Evolutionary conservation across 1,140 invertebrate genomes (phyloP), one percentile per base, ranked within the genome.

Genomic region (Holcopasites calliopsidis): DNA sequence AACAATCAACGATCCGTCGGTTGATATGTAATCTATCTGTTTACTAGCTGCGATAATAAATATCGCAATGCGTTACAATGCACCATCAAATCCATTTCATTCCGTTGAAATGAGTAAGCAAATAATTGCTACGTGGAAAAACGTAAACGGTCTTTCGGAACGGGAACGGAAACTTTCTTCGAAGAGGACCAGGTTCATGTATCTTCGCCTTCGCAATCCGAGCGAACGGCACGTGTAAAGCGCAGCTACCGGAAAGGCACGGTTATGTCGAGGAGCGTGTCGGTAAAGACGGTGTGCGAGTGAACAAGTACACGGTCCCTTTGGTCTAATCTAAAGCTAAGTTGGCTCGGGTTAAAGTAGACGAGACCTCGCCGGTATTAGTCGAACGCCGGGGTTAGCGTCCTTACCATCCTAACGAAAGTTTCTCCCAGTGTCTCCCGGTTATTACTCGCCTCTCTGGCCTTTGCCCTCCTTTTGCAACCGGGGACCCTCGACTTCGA

Each of bases 241-340:
- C 35, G 68, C 62, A 81, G 70, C 61, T 73, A 82, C 69, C 75
- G 80, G 79, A 82, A 76, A 80, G 55, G 69, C 62, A 74, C 68
- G 80, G 76, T 82, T 82, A 82, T 78, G 74, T 82, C 74, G 68
- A 76, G 72, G 50, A 80, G 28, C 79, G 75, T 61, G 75, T 64
- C 54, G 64, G 64, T 58, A 69, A 78, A 52, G 64, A 71, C 49
- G 50, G 54, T 28, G 79, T 47, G 79, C 79, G 26, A 74, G 75
- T 57, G 79, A 82, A 70, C 77, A 80, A 73, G 77, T 76, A 74
- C 75, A 81, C 55, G 77, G 80, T 79, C 79, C 79, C 77, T n/a
- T 79, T 83, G 80, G 80, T 85, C 82, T 87, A 86, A 87, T 87
- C 85, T 86, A 80, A 81, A 78, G 71, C 77, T 85, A 86, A 85